Evolutionary conservation across 2,113 vertebrate species (phyloP), one percentile per base, ranked within the genome.

Genomic region (Cryptotis parvus): DNA sequence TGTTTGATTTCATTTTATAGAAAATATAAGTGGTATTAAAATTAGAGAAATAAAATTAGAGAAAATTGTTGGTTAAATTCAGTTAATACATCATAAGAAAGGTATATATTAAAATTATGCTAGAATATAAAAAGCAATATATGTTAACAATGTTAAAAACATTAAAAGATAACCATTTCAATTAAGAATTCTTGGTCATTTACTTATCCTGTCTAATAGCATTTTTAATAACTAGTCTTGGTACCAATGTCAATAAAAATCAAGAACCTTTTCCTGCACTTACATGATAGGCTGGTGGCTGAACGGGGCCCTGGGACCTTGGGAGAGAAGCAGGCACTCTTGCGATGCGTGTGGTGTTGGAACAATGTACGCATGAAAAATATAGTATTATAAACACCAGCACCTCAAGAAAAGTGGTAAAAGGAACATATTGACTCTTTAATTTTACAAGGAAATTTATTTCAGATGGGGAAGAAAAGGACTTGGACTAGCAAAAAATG

Each of bases 1-100:
- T 49, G 24, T 26, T 61, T 95, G 41, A 76, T 65, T 65, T 91
- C 39, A 94, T 83, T 85, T 65, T 81, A 81, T 6, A 72, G 33
- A 91, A n/a, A 82, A 72, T 55, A 81, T 6, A 26, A 69, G 10
- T 79, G 76, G 70, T 20, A 76, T 55, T 43, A 33, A 86, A 65
- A 65, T 16, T 20, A 89, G 24, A 90, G 14, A 6, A 31, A 20
- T 58, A 14, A 91, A 45, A 45, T 45, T 45, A 45, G 43, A 45
- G 12, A 84, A 91, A 76, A 81, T 29, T 80, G 22, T 87, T 93
- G 12, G 43, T 58, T 84, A 84, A 84, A 80, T 29, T 61, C 10
- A 43, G 22, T 52, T 87, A 66, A 90, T 4, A 45, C 65, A 33
- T 91, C 52, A 76, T 49, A 49, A 49, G 10, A 49, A 49, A 10